A percentile compares a stretch with the other conserved stretches of the same genome.
Evolutionary conservation across 2,113 vertebrate species (phyloP).

Genomic region (Orcinus orca): DNA sequence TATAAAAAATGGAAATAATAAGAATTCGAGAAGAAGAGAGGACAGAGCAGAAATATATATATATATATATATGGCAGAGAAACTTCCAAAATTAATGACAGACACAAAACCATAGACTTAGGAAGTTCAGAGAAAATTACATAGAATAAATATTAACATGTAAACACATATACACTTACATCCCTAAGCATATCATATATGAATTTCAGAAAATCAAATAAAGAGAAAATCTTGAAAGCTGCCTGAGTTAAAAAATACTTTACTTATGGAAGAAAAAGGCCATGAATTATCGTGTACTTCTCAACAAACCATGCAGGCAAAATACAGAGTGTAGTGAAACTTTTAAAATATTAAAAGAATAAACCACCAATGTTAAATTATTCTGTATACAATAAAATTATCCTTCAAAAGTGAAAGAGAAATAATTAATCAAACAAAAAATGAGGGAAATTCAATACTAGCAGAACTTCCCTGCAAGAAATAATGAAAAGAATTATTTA

Average conservation of each 20-base stretch:
- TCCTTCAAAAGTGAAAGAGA: background rate
- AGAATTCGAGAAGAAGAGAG: background rate
- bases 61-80: background rate
- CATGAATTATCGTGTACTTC: background rate
- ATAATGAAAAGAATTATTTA: background rate
- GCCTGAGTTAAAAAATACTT: background rate
- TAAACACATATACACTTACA: background rate
- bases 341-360: background rate
- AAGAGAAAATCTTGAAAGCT: background rate
- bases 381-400: background rate
- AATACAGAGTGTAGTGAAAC: background rate
- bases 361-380: background rate
- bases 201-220: background rate
- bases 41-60: background rate
- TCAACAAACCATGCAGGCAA: background rate
- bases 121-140: background rate
- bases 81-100: background rate
- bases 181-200: background rate
- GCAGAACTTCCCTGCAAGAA: background rate
- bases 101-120: background rate
- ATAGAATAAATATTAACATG: background rate
- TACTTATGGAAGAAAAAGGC: background rate
- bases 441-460: background rate
- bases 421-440: background rate
- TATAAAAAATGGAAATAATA: background rate